Evolutionary conservation across 2,113 vertebrate species (phyloP).

Genomic region (Nycticebus coucang): DNA sequence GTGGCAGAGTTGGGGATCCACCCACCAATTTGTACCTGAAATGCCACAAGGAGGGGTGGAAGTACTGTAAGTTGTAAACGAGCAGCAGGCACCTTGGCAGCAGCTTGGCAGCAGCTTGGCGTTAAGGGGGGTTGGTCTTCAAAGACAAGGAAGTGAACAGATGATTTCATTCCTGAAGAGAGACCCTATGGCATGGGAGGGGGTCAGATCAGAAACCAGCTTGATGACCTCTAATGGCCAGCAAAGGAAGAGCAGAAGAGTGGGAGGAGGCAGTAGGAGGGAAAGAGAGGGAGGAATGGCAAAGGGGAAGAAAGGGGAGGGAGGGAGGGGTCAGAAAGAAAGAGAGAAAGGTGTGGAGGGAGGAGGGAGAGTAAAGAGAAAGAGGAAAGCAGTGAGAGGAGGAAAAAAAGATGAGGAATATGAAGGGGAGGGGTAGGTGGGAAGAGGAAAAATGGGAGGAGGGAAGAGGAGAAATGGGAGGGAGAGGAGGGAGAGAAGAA

Average conservation of each 20-base stretch:
- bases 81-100: neutral
- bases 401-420: neutral
- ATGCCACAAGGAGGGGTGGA: neutral
- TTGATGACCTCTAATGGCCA: slow-evolving; percentile 59
- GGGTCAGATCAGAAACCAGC: slow-evolving; percentile 56
- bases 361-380: rapidly evolving
- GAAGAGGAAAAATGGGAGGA: rapidly evolving
- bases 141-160: neutral
- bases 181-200: slow-evolving; percentile 45
- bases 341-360: neutral
- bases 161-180: slow-evolving; percentile 61
- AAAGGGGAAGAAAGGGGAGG: no score
- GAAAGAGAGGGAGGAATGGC: neutral
- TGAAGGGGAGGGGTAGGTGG: no score
- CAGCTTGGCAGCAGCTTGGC: neutral
- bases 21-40: rapidly evolving
- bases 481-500: neutral
- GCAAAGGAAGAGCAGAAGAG: slow-evolving; percentile 48
- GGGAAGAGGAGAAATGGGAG: no score
- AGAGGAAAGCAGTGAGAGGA: neutral
- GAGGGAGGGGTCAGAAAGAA: neutral
- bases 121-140: neutral
- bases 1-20: neutral
- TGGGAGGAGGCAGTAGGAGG: neutral
- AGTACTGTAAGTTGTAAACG: neutral